These are phyloP conservation scores for Eugnorisma glareosa DNA, from an alignment of 2,888 invertebrate species.

Conservation along the genomic window DNA sequence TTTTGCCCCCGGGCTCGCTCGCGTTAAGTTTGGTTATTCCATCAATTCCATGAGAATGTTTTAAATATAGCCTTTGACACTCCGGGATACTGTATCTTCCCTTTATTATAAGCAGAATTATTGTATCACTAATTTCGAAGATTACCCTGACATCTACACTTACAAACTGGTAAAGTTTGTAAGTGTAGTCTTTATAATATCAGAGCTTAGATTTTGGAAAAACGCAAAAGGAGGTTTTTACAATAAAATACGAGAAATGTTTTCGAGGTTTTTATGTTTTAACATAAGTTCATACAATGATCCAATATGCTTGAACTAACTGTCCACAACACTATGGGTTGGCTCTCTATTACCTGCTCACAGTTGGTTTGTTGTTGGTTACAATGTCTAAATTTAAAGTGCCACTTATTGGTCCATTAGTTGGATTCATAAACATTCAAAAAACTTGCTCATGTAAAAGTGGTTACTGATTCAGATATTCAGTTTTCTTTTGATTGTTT, in stretches of 20 bases:
- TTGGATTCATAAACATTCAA: constrained; percentile 83
- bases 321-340: constrained; percentile 82
- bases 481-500: constrained; percentile 74
- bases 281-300: constrained; percentile 90
- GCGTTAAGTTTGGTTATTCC: too few relatives aligned
- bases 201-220: too few relatives aligned
- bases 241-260: constrained; percentile 79
- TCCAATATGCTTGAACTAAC: constrained; percentile 87
- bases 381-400: constrained; percentile 78
- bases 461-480: constrained; percentile 78
- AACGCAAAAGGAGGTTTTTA: not conserved
- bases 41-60: too few relatives aligned
- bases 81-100: too few relatives aligned
- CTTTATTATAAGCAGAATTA: too few relatives aligned
- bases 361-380: constrained; percentile 72
- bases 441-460: constrained; percentile 79
- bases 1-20: too few relatives aligned
- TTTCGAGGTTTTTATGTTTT: constrained; percentile 88
- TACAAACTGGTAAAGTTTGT: too few relatives aligned
- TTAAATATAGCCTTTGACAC: too few relatives aligned
- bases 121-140: too few relatives aligned
- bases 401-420: constrained; percentile 87
- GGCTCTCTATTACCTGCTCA: constrained; percentile 75
- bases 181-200: too few relatives aligned
- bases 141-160: too few relatives aligned